These are phyloP conservation scores for Ormyrus pomaceus DNA, from an alignment of 2,888 invertebrate genomes.

Conservation along the genomic window DNA sequence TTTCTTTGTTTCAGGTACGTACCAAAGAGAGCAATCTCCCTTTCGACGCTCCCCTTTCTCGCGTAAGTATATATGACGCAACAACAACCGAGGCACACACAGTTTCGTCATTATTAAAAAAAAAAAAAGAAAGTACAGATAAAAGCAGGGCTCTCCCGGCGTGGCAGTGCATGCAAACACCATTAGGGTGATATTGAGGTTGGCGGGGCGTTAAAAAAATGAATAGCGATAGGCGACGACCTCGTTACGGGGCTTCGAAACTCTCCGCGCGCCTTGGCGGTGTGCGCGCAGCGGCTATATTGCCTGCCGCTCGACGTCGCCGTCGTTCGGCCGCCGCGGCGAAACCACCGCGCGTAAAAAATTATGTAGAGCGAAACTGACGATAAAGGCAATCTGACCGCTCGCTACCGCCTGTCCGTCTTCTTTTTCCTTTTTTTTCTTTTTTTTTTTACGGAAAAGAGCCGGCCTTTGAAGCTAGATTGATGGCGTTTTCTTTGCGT, in stretches of 20 bases:
- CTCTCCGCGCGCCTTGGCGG: neutral
- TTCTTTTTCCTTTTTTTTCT: neutral
- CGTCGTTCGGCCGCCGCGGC: neutral
- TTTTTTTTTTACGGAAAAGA: neutral
- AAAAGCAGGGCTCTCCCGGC: neutral
- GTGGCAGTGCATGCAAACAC: neutral
- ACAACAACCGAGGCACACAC: too few relatives aligned
- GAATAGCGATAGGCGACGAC: conserved; percentile 25
- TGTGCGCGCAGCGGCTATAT: neutral
- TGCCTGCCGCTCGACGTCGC: neutral
- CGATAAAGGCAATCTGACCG: conserved; percentile 5
- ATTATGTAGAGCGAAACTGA: conserved; percentile 29
- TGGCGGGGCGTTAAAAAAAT: conserved; percentile 18
- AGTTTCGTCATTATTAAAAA: too few relatives aligned
- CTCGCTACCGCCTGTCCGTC: neutral
- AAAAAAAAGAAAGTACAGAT: too few relatives aligned
- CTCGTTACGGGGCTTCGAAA: conserved; percentile 2
- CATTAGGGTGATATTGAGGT: conserved; percentile 1
- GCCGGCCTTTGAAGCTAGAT: too few relatives aligned
- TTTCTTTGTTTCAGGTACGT: too few relatives aligned
- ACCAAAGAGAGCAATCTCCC: too few relatives aligned
- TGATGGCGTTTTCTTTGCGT: too few relatives aligned
- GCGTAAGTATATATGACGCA: too few relatives aligned
- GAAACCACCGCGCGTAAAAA: neutral
- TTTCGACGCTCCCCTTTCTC: too few relatives aligned